Evolutionary conservation across 2,888 invertebrate genomes (phyloP), one percentile per base, ranked within the genome.

Genomic region (Scrobipalpa costella): DNA sequence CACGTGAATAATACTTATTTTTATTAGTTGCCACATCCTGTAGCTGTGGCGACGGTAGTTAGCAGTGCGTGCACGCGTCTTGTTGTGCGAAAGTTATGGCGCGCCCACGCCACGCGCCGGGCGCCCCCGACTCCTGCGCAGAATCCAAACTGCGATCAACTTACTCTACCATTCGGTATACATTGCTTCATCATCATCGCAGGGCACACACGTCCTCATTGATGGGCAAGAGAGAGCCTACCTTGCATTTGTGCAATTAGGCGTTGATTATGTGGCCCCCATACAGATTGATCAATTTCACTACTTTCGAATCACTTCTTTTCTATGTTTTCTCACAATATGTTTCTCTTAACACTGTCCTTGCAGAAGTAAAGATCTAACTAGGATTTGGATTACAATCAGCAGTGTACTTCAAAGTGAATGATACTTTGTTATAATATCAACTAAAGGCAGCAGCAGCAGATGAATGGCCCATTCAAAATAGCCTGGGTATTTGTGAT

Each of bases 61-160:
- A 89, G 87, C 74, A 69, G 77, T 82, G 79, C 83, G 83, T 81
- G 85, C 81, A 76, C 80, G 81, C 80, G 86, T 86, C 89, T 90
- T 81, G 90, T 90, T 89, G 85, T 75, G 77, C 75, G 76, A 83
- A 82, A 90, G 88, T 90, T 90, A 90, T 87, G 87, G 75, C 11
- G 36, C 61, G 27, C 52, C 59, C 61, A 52, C 61, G 68, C 69
- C 75, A 70, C 87, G 79, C 84, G 84, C 78, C 79, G 74, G 74
- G 73, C 67, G 62, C 57, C 47, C 27, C 60, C 13, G 15, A 55
- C 55, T 55, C 55, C 55, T 57, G 57, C 57, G 57, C 57, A 38
- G 1, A 11, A 2, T 7, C 17, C 15, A 34, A n/a, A 34, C 27
- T 1, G 6, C 52, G 5, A 47, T 15, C 1, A 9, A 9, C 6